Percentiles rank a stretch among this genome's conserved stretches.
phyloP scores from a whole-genome alignment of 2,113 vertebrate species.

The Cyanoramphus novaezelandiae region DNA sequence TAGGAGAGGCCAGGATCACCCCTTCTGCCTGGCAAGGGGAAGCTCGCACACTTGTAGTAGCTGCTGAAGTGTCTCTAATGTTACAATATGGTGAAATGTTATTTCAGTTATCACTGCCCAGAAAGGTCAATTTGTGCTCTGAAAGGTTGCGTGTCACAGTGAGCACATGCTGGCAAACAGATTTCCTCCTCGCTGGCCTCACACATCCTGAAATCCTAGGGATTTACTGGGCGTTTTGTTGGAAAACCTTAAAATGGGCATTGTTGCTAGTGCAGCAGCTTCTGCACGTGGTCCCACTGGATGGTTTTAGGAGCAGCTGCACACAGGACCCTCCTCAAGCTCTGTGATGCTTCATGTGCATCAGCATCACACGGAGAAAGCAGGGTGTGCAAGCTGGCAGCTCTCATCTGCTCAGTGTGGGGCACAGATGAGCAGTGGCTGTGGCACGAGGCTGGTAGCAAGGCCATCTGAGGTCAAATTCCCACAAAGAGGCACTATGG shows the following conservation, averaged over 20 bases:
- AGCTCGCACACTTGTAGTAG: not conserved
- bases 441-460: not conserved
- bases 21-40: not conserved
- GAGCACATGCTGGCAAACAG: not conserved
- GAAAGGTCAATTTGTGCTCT: not conserved
- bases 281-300: rapidly evolving
- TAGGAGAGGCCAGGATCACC: not conserved
- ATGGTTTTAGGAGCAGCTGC: not conserved
- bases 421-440: not conserved
- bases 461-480: not conserved
- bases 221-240: not conserved
- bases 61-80: not conserved
- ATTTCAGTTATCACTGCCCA: not conserved
- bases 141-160: not conserved
- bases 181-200: not conserved
- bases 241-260: not conserved
- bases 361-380: rapidly evolving
- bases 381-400: not conserved
- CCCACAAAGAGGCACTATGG: not conserved
- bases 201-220: not conserved
- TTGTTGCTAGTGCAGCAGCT: not conserved
- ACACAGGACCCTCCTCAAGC: not conserved
- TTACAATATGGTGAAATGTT: not conserved
- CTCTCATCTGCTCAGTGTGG: rapidly evolving
- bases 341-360: not conserved